Base-by-base conservation (phyloP, 2,888 invertebrate genomes). In the Diplolepis rosae region DNA sequence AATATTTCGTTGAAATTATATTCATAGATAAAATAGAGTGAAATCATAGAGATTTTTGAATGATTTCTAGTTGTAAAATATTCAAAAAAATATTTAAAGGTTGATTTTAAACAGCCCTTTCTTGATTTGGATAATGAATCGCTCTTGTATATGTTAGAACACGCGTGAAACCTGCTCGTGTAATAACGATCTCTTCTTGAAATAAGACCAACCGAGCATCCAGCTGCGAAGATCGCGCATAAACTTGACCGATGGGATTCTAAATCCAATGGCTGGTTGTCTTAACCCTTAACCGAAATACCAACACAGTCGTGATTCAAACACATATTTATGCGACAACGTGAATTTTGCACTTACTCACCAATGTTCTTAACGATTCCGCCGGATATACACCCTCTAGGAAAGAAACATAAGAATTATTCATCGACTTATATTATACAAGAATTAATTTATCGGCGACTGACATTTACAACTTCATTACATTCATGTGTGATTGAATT, bases 161-260 rank as follows among this genome's bases (percentile, higher is more conserved):
- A n/a, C 56, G 35, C 52, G 35, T 67, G 66, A 54, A 68, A 54
- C 52, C 56, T 50, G 65, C 67, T 32, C 67, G 67, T 71, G 65
- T 71, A 74, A 74, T 74, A 74, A 71, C 50, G 48, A 13, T 24
- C 13, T 11, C 74, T 48, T 22, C 76, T 74, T 82, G 83, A 83
- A 79, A 82, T 81, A 81, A 83, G 79, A 77, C 82, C 82, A 75
- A 28, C 65, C 72, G 72, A 73, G 81, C 76, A 66, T 72, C 83
- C 83, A 82, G 82, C 83, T 83, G 83, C 79, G 83, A 80, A 81
- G 77, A 79, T 77, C 81, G 83, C 48, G 11, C 83, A 83, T 83
- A 83, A 83, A 83, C 82, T 80, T 77, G 76, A 69, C 75, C 81
- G 83, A 81, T 83, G 81, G 83, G 80, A 82, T 83, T 82, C 83